Base-by-base conservation (phyloP, 1,140 invertebrate species). In the Bombus balteatus region DNA sequence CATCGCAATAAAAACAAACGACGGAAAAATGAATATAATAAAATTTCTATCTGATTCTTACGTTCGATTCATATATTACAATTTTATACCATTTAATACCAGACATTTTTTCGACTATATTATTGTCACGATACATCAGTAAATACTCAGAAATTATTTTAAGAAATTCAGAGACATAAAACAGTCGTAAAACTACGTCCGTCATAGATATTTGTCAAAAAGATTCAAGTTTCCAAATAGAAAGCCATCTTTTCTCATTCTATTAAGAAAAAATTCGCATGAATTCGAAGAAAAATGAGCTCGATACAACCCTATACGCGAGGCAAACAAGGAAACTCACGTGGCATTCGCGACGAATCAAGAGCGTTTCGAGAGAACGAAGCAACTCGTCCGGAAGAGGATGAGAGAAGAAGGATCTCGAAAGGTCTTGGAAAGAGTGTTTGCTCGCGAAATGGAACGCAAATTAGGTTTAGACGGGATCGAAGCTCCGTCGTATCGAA, bases 391-490 rank as follows among this genome's bases (percentile, higher is more conserved):
- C 28, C 15, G 78, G 71, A 80, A 66, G 77, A 41, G n/a, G 71
- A 41, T 37, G 39, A 74, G 59, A 70, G 34, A 70, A 72, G 80
- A 73, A 88, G 83, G 81, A 86, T 74, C 71, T 76, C 80, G 66
- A 28, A 78, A 65, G 37, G 84, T 81, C 86, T 80, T 83, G 74
- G 80, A n/a, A 83, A 83, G 90, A 94, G 93, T 94, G 92, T 94
- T 94, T 94, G 92, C 93, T 93, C 91, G 92, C 88, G 92, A 93
- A 89, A 94, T 94, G 94, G 92, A 94, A 94, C 90, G 94, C 94
- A 94, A 94, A 94, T 94, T 94, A 94, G 92, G 92, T 94, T 94
- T 94, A 88, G 90, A 92, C 90, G 88, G 92, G 91, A 94, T 94
- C 91, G 92, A 94, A 93, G 85, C 90, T 91, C 80, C 84, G 85